phyloP scores from a whole-genome alignment of 2,113 vertebrate genomes.

The Spheniscus mendiculus region DNA sequence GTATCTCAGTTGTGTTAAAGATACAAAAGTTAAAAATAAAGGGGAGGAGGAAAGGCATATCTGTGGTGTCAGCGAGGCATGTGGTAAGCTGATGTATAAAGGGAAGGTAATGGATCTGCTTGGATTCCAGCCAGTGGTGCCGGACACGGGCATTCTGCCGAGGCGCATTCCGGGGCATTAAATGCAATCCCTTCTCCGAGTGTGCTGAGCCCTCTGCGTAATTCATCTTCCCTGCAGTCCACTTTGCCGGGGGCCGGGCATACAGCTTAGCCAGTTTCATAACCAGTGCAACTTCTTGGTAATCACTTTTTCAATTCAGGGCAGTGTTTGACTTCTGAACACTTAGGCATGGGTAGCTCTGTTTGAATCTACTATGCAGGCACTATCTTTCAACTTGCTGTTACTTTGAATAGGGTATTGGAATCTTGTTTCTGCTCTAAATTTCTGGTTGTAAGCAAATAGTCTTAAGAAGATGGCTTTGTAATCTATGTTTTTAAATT shows the following conservation, averaged over 20 bases:
- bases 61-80: slow-evolving; percentile 49
- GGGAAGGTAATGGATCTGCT: slow-evolving; percentile 55
- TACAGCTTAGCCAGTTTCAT: neutral
- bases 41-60: slow-evolving; percentile 22
- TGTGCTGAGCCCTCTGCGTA: neutral
- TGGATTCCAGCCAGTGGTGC: slow-evolving; percentile 44
- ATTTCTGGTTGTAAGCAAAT: neutral
- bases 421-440: neutral
- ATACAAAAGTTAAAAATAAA: slow-evolving; percentile 62
- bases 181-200: neutral
- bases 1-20: slow-evolving; percentile 12
- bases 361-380: neutral
- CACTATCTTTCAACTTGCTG: neutral
- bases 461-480: neutral
- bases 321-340: neutral
- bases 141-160: neutral
- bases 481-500: neutral
- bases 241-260: neutral
- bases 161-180: slow-evolving; percentile 30
- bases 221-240: neutral
- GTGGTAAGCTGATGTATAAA: slow-evolving; percentile 53
- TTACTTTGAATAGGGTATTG: neutral
- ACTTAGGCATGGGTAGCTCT: neutral
- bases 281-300: neutral
- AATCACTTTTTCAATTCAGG: neutral